phyloP scores from a whole-genome alignment of 2,888 invertebrate genomes.

The Dryobotodes eremita region DNA sequence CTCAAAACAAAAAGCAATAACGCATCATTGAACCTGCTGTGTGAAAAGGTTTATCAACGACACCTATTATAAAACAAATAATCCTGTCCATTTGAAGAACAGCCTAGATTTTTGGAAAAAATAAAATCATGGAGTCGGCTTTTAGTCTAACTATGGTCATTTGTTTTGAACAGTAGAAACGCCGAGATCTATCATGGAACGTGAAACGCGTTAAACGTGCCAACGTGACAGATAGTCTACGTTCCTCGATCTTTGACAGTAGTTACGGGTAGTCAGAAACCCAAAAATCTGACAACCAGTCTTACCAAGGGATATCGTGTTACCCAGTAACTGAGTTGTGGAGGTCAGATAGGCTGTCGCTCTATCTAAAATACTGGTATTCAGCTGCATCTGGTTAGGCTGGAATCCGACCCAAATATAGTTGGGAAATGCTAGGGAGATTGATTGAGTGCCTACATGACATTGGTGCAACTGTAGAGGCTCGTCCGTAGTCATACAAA shows the following conservation, averaged over 20 bases:
- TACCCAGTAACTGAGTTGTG: neutral
- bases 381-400: neutral
- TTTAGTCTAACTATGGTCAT: neutral
- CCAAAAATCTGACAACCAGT: neutral
- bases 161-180: neutral
- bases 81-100: neutral
- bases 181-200: neutral
- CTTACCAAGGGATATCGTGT: neutral
- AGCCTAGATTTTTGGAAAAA: neutral
- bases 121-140: neutral
- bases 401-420: neutral
- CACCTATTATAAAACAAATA: neutral
- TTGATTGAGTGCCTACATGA: neutral
- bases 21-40: no score
- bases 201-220: neutral
- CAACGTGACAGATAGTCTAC: neutral
- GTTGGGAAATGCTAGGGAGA: neutral
- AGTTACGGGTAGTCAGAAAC: neutral
- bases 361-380: neutral
- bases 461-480: neutral
- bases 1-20: no score
- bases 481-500: neutral
- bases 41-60: neutral
- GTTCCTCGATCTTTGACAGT: neutral
- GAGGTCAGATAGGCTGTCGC: neutral